phyloP scores from a whole-genome alignment of 2,888 invertebrate genomes.

The Seira ritae region DNA sequence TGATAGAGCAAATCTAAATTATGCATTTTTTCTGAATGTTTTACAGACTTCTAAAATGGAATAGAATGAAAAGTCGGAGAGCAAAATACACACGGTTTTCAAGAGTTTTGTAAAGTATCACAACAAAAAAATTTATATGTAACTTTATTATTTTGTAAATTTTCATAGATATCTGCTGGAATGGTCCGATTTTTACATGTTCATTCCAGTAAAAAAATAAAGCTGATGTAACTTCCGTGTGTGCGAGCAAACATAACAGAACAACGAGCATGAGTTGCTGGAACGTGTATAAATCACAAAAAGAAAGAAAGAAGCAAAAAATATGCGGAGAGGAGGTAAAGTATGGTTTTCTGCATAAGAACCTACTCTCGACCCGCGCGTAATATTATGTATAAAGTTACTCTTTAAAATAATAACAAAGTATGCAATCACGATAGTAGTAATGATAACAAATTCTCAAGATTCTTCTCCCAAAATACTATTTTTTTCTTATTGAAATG shows the following conservation, averaged over 20 bases:
- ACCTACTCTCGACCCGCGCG: not conserved
- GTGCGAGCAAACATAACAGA: not conserved
- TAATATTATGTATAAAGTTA: slow-evolving; percentile 9
- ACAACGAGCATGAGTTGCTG: not conserved
- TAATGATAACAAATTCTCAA: not conserved
- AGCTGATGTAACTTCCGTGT: slow-evolving; percentile 30
- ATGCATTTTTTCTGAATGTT: slow-evolving; percentile 4
- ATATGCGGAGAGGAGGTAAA: not conserved
- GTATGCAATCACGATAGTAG: slow-evolving; percentile 6
- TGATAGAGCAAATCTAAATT: slow-evolving; percentile 6
- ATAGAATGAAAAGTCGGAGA: not conserved
- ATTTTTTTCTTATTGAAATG: not conserved
- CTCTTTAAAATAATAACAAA: not conserved
- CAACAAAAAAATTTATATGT: not conserved
- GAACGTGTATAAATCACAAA: slow-evolving; percentile 3
- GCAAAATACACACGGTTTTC: not conserved
- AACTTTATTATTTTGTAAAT: not conserved
- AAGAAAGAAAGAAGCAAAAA: slow-evolving; percentile 14
- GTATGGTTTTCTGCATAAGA: not conserved
- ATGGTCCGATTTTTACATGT: slow-evolving; percentile 26
- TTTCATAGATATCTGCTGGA: not conserved
- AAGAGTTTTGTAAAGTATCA: slow-evolving; percentile 7
- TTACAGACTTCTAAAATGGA: not conserved
- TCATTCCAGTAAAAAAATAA: slow-evolving; percentile 19
- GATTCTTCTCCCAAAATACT: not conserved